Percentiles rank a stretch among this genome's conserved stretches.
Conservation (phyloP, 2,113 vertebrate species). For the Oncorhynchus tshawytscha region DNA sequence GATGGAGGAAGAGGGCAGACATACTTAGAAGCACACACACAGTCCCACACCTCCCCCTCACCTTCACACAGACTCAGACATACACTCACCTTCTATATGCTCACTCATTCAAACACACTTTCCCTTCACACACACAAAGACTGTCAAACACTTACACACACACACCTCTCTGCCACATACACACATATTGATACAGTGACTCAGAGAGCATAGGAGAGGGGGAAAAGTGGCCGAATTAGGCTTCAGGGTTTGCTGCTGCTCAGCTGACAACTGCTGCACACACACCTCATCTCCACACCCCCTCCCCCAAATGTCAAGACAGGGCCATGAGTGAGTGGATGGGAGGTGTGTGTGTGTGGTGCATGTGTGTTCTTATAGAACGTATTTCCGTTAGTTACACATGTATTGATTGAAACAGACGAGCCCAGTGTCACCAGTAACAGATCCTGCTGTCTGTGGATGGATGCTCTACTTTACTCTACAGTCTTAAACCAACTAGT, state of each 20-base stretch:
- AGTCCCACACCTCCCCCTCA: neutral
- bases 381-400: neutral
- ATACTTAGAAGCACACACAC: neutral
- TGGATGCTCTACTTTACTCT: neutral
- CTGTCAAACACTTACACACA: neutral
- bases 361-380: neutral
- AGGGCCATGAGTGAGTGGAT: neutral
- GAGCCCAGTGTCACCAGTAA: neutral
- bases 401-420: neutral
- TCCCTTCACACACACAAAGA: constrained; percentile 51
- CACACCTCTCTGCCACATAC: neutral
- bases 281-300: constrained; percentile 70
- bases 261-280: neutral
- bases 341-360: neutral
- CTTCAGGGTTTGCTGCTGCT: neutral
- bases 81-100: constrained; percentile 24
- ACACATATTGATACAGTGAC: neutral
- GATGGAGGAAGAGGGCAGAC: no score
- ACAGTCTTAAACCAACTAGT: neutral
- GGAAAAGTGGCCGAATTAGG: neutral
- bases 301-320: neutral
- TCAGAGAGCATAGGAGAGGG: constrained; percentile 51
- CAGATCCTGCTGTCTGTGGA: neutral
- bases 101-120: constrained; percentile 64
- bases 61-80: neutral